Conservation (phyloP, 1,140 invertebrate genomes). For the Drosophila punjabiensis region DNA sequence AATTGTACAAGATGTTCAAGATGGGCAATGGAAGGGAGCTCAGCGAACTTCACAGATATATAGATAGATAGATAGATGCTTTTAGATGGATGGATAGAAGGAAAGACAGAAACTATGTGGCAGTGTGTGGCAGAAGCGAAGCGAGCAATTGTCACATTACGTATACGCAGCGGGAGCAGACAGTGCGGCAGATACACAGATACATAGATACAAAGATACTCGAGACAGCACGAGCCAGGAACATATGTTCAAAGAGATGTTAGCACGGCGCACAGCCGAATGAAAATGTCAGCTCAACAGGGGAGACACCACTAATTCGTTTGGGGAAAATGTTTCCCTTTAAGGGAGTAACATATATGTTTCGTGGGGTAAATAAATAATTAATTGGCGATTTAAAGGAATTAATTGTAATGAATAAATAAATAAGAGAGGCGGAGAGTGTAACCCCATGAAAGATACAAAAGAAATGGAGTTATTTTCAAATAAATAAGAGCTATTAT, state of each 20-base stretch:
- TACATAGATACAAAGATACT: conserved; percentile 14
- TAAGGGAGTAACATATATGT: not conserved
- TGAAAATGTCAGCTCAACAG: conserved; percentile 38
- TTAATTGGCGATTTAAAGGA: not conserved
- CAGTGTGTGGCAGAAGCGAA: conserved; percentile 43
- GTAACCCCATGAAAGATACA: not conserved
- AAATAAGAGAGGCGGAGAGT: not conserved
- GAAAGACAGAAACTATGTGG: conserved; percentile 62
- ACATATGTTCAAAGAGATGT: conserved; percentile 47
- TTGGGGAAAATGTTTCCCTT: not conserved
- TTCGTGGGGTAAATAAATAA: not conserved
- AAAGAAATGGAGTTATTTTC: not conserved
- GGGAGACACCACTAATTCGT: conserved; percentile 11
- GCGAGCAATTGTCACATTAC: conserved; percentile 75
- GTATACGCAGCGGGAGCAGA: conserved; percentile 65
- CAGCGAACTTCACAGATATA: conserved; percentile 22
- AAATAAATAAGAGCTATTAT: too few species aligned
- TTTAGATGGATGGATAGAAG: not conserved
- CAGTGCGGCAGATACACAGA: conserved; percentile 21
- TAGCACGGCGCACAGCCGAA: conserved; percentile 34
- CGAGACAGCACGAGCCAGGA: conserved; percentile 42
- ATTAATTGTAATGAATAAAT: not conserved
- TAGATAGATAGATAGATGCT: not conserved
- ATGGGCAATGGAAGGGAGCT: conserved; percentile 4
- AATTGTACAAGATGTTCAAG: conserved; percentile 76